Evolutionary conservation across 2,113 vertebrate species (phyloP), one percentile per base, ranked within the genome.

Genomic region (Toxotes jaculatrix): DNA sequence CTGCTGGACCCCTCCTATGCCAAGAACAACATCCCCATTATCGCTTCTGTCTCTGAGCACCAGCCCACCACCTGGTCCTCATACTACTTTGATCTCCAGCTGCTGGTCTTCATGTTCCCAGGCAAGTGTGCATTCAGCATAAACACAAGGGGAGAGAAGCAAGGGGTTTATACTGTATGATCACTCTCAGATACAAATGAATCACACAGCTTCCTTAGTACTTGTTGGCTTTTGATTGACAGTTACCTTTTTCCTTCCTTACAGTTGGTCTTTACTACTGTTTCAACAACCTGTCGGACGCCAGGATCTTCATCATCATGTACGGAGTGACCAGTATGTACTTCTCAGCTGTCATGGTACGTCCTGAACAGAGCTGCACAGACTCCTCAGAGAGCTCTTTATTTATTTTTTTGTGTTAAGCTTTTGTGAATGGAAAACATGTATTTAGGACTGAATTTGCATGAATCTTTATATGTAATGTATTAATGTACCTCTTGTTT

Each of bases 261-360:
- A 5, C 93, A 99, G 98, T 99, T 16, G 98, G 98, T 8, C 96
- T 99, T 36, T 99, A 99, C 80, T 99, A 99, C 92, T 99, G 98
- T 93, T 99, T 99, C 92, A 99, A 97, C 90, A 98, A 99, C 94
- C 93, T 99, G 69, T 99, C 98, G 0, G 98, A 99, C 1, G 97
- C 98, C 73, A 96, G 98, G 31, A 99, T 99, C 80, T 99, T 99
- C 84, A 99, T 99, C 95, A 99, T 99, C 94, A 99, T 99, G 98
- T 99, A 99, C 0, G 98, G 98, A 0, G 98, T 99, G 80, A 99
- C 98, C 95, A 99, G 98, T 96, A 99, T 99, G 98, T 99, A 99
- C 93, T 99, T 99, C 93, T 99, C 98, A 0, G 98, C 98, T 40
- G 98, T 99, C 59, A 99, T 99, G 98, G 98, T 99, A 94, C 2